Evolutionary conservation across 2,797 vertebrate genomes (phyloP).

Genomic region (Onychomys arenicola): DNA sequence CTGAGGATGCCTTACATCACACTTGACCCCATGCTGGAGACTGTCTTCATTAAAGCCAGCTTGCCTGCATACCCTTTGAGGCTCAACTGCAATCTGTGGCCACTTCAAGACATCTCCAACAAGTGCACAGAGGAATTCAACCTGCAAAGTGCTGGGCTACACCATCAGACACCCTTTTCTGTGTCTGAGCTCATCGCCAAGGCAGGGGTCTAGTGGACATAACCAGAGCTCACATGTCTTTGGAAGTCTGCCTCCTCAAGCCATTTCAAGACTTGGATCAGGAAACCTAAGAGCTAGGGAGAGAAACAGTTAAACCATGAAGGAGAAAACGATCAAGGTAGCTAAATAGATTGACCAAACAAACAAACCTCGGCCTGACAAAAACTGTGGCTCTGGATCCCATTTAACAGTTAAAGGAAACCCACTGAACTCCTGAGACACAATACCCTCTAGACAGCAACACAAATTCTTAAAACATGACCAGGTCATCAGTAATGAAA

Average conservation of each 20-base stretch:
- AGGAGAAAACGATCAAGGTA: neutral
- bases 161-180: neutral
- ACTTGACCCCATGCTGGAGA: neutral
- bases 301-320: neutral
- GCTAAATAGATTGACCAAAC: neutral
- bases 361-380: neutral
- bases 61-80: neutral
- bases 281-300: neutral
- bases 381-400: neutral
- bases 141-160: neutral
- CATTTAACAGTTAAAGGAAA: neutral
- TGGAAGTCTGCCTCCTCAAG: neutral
- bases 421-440: neutral
- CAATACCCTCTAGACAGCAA: neutral
- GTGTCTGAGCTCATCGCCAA: too few relatives aligned
- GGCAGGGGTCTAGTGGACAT: neutral
- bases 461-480: slow-evolving; percentile 4
- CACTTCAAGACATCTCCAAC: neutral
- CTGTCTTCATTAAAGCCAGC: neutral
- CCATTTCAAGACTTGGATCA: neutral
- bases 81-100: neutral
- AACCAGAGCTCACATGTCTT: neutral
- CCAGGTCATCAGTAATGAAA: neutral
- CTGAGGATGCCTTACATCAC: neutral
- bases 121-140: neutral